Percentiles rank a stretch among this genome's conserved stretches.
Evolutionary conservation across 2,888 invertebrate genomes (phyloP).

Genomic region (Apotomis betuletana): DNA sequence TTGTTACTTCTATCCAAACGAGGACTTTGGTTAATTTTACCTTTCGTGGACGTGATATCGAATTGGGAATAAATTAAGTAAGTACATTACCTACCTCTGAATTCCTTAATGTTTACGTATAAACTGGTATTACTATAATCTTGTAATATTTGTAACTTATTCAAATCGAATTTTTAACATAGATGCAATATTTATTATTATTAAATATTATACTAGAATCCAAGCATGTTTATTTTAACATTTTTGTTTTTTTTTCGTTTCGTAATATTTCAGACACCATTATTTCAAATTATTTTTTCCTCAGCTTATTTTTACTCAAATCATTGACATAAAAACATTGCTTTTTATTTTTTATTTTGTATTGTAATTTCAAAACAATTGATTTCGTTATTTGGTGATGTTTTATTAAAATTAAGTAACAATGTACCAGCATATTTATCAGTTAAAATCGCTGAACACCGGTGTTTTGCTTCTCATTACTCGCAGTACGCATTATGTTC

Average conservation of each 20-base stretch:
- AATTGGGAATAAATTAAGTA: slow-evolving; percentile 35
- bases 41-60: slow-evolving; percentile 31
- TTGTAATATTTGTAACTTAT: not conserved
- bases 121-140: not conserved
- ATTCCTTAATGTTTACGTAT: slow-evolving; percentile 33
- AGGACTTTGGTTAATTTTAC: slow-evolving; percentile 16
- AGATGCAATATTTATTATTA: not conserved
- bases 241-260: not conserved
- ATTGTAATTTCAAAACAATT: no score
- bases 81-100: slow-evolving; percentile 31
- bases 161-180: not conserved
- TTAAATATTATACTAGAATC: no score
- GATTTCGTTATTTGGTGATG: not conserved
- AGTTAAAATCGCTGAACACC: slow-evolving; percentile 14
- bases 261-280: not conserved
- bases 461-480: slow-evolving; percentile 35
- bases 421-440: not conserved
- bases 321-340: no score
- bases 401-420: not conserved
- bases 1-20: slow-evolving; percentile 38
- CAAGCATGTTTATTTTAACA: not conserved
- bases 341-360: no score
- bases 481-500: slow-evolving; percentile 47
- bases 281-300: no score
- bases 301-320: no score